Evolutionary conservation across 2,797 vertebrate species (phyloP), one percentile per base, ranked within the genome.

Genomic region (Phylloscopus collybita): DNA sequence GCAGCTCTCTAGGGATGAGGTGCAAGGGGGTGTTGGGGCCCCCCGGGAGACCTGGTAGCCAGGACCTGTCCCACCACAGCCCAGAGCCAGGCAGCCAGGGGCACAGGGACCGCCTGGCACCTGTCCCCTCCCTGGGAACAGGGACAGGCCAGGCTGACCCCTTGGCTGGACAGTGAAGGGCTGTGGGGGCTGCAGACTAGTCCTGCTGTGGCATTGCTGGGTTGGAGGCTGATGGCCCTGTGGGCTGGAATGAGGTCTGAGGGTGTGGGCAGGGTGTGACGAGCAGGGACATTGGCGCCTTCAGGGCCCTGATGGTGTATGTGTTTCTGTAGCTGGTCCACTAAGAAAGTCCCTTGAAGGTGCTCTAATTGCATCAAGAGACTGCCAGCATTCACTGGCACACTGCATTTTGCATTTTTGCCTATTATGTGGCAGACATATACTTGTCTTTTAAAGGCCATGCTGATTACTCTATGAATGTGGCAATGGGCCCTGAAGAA

Each of bases 1-100:
- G 21, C 1, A 3, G 20, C 42, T 45, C 11, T 13, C 14, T 1
- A 1, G 16, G 4, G 0, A 1, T 54, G 36, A 11, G 2, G 2
- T 57, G 21, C 1, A 4, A 4, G 0, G 4, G 23, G 4, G 1
- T 1, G 0, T 4, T 40, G 9, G 25, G 20, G 18, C 3, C 44
- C 20, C n/a, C 26, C 5, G 4, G 25, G 27, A 67, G 50, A 49
- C 2, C 40, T 3, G 8, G 10, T 29, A 74, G 21, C 20, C 42
- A 70, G 51, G 10, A 32, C 20, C 9, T 1, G 1, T 73, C 29
- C 10, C 32, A 59, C 11, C 21, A 4, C 18, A 54, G 27, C 57
- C 44, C 40, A 57, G 65, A 53, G 59, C 29, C 36, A 29, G 71
- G 56, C 47, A 49, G 15, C 42, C 36, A 36, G 32, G 45, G 71